Percentiles rank a stretch among this genome's conserved stretches.
Evolutionary conservation across 2,888 invertebrate species (phyloP).

Genomic region (Nowickia ferox): DNA sequence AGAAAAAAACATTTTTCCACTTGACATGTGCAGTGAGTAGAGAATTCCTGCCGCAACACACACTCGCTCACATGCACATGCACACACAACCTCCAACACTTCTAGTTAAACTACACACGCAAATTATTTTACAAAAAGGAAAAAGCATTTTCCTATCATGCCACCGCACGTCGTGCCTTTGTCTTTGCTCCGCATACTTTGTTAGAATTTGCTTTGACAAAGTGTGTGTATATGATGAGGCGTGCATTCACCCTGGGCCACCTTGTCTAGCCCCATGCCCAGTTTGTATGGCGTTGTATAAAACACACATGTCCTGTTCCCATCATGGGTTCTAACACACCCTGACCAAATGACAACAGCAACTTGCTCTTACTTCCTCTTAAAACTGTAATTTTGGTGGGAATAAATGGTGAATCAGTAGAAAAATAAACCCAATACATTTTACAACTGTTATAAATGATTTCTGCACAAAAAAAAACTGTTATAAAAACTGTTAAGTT

Average conservation of each 20-base stretch:
- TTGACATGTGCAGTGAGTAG: slow-evolving; percentile 75
- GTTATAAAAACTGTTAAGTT: slow-evolving; percentile 1
- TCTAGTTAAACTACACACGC: slow-evolving; percentile 44
- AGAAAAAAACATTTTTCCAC: slow-evolving; percentile 64
- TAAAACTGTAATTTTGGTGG: background rate
- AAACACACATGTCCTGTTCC: slow-evolving; percentile 63
- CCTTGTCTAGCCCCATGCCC: slow-evolving; percentile 72
- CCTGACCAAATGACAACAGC: background rate
- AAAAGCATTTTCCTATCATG: slow-evolving; percentile 8
- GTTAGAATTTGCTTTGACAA: background rate
- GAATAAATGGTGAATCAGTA: background rate
- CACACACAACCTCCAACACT: slow-evolving; percentile 7
- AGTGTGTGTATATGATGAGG: slow-evolving; percentile 59
- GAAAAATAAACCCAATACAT: background rate
- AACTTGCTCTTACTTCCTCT: background rate
- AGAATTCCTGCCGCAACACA: slow-evolving; percentile 20
- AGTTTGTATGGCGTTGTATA: background rate
- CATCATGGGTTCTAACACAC: slow-evolving; percentile 22
- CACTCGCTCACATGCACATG: slow-evolving; percentile 25
- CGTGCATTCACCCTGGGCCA: slow-evolving; percentile 74
- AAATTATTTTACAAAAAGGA: slow-evolving; percentile 34
- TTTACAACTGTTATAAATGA: too few species aligned
- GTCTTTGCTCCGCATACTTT: slow-evolving; percentile 11
- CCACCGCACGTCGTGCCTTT: background rate
- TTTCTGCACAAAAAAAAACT: background rate